These are phyloP conservation scores for Zeuzera pyrina DNA, from an alignment of 2,888 invertebrate genomes.

Conservation along the genomic window DNA sequence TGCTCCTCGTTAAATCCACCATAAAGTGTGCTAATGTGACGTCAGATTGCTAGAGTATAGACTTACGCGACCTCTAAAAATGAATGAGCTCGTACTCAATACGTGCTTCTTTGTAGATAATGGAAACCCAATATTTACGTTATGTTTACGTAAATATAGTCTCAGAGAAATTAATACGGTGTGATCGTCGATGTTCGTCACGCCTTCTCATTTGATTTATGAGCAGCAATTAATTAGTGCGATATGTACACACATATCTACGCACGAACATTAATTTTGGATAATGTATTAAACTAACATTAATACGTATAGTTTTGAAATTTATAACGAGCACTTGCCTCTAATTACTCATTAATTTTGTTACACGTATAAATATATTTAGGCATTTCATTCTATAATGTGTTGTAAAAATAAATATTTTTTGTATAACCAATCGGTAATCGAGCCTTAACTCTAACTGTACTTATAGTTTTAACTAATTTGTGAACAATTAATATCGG, in stretches of 20 bases:
- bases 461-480: no score
- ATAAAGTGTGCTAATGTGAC: constrained; percentile 50
- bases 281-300: constrained; percentile 17
- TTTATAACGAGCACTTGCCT: constrained; percentile 1
- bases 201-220: constrained; percentile 27
- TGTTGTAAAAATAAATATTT: no score
- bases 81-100: constrained; percentile 1
- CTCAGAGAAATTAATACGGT: not conserved
- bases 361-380: not conserved
- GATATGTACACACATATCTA: no score
- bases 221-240: constrained; percentile 31
- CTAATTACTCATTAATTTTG: no score
- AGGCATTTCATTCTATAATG: no score
- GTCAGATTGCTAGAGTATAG: constrained; percentile 31
- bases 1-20: constrained; percentile 45
- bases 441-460: no score
- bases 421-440: no score
- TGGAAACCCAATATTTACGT: not conserved
- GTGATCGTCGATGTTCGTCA: constrained; percentile 11
- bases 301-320: constrained; percentile 2
- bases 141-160: not conserved
- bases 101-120: not conserved
- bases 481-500: no score
- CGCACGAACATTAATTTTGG: no score
- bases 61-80: constrained; percentile 15